Evolutionary conservation across 2,113 vertebrate species (phyloP).

Genomic region (Zosterops lateralis): DNA sequence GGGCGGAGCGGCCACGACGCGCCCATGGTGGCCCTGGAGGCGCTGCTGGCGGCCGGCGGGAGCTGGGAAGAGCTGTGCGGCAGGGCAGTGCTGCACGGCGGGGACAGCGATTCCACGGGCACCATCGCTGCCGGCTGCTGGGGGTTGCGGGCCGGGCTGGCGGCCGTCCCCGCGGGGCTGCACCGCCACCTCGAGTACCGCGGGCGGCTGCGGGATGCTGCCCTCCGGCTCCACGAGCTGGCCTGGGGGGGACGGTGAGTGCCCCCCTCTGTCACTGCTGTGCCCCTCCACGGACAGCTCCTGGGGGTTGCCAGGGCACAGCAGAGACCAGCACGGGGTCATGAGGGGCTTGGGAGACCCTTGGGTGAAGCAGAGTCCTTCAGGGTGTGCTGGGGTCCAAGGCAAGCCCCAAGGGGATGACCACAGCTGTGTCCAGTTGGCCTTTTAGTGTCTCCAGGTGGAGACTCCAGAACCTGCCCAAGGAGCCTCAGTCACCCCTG

Average conservation of each 20-base stretch:
- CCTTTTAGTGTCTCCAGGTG: not conserved
- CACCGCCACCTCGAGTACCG: not conserved
- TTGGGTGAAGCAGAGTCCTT: not conserved
- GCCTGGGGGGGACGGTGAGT: not conserved
- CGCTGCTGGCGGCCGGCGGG: conserved; percentile 68
- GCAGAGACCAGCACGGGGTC: not conserved
- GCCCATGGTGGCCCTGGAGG: conserved; percentile 84
- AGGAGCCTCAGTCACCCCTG: not conserved
- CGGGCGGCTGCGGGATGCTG: fast-evolving
- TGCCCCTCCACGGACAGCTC: fast-evolving
- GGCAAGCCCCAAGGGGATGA: not conserved
- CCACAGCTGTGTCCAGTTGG: not conserved
- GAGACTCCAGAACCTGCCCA: not conserved
- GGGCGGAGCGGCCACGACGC: conserved; percentile 84
- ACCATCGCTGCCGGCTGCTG: not conserved
- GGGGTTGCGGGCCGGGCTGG: not conserved
- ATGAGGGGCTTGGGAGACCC: not conserved
- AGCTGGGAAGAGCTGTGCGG: conserved; percentile 81
- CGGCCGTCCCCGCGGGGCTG: fast-evolving
- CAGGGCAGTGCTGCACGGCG: conserved; percentile 40
- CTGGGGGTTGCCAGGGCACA: not conserved
- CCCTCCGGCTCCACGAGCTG: not conserved
- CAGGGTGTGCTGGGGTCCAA: not conserved
- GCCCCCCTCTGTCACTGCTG: not conserved
- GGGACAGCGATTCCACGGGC: conserved; percentile 20